Evolutionary conservation across 2,113 vertebrate genomes (phyloP).

Genomic region (Erinaceus europaeus): DNA sequence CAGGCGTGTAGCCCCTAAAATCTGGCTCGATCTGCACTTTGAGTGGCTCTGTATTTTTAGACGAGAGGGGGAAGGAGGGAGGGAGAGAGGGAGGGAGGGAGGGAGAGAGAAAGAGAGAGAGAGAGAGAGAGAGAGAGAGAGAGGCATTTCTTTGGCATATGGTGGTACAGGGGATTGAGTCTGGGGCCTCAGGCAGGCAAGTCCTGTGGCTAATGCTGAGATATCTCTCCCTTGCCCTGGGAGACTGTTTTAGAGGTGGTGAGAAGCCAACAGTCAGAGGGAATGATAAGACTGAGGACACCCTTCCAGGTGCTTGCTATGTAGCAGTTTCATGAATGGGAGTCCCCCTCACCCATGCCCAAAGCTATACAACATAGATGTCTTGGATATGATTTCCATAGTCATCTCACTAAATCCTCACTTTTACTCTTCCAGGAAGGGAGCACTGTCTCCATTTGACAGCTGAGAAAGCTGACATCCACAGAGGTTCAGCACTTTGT

Average conservation of each 20-base stretch:
- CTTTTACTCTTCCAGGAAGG: background rate
- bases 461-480: background rate
- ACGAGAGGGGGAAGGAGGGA: no score
- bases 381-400: background rate
- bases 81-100: no score
- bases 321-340: background rate
- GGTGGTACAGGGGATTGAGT: no score
- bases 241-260: background rate
- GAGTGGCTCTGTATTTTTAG: background rate
- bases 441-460: background rate
- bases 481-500: background rate
- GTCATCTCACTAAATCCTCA: background rate
- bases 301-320: fast-evolving
- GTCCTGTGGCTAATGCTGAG: no score
- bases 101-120: no score
- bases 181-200: no score
- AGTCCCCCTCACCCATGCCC: no score
- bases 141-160: no score
- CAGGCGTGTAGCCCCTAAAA: no score
- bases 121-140: no score
- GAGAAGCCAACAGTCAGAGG: background rate
- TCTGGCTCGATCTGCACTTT: background rate
- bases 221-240: no score
- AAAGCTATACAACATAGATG: background rate
- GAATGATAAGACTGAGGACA: background rate